Conservation (phyloP, 1,140 invertebrate genomes). For the Bombus affinis region DNA sequence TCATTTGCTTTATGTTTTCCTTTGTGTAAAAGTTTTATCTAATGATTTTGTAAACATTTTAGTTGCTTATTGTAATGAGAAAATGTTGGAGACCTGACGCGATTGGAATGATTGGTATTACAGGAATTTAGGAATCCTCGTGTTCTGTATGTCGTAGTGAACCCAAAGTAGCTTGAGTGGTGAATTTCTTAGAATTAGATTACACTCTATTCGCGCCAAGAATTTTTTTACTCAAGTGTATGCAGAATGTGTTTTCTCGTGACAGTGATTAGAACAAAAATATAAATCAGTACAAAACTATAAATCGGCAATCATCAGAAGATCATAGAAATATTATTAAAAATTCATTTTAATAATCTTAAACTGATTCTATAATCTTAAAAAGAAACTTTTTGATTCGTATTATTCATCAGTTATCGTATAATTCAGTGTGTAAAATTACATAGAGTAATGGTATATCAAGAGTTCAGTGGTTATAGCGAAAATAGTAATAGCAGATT, state of each 20-base stretch:
- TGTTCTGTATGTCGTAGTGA: background rate
- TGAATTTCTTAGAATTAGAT: constrained; percentile 7
- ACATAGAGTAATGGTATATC: too few species aligned
- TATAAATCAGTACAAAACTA: too few species aligned
- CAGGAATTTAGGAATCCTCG: background rate
- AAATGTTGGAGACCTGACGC: background rate
- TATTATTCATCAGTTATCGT: background rate
- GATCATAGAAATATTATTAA: background rate
- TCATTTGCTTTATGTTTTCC: background rate
- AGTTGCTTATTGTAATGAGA: background rate
- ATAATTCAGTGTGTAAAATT: background rate
- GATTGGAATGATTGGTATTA: background rate
- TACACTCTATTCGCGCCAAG: background rate
- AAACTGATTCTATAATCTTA: too few species aligned
- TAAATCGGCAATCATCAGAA: background rate
- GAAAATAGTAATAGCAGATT: background rate
- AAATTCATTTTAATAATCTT: background rate
- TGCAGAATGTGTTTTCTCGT: background rate
- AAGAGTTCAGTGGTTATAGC: background rate
- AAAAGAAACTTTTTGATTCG: background rate
- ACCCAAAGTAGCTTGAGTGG: background rate
- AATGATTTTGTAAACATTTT: too few species aligned
- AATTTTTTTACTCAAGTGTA: background rate
- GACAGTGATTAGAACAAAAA: background rate
- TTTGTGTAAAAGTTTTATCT: background rate